Base-by-base conservation (phyloP, 2,113 vertebrate species). In the Lucifuga dentata region DNA sequence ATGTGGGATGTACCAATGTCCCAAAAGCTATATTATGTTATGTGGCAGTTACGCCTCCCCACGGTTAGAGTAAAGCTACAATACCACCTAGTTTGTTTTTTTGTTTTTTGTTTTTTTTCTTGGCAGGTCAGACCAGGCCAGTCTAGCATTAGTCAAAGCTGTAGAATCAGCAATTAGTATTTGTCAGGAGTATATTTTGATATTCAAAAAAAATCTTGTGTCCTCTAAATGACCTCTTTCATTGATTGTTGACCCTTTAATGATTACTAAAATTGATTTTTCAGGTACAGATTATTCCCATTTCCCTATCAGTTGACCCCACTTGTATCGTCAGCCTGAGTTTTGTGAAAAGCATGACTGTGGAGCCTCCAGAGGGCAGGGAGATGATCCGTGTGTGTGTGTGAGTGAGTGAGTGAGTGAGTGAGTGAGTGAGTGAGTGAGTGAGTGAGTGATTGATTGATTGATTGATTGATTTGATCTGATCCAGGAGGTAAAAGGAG, bases 61-160 rank as follows among this genome's bases (percentile, higher is more conserved):
- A 8, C 2, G 15, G 3, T 29, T 73, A 10, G n/a, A n/a, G n/a
- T n/a, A n/a, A n/a, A n/a, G n/a, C n/a, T 43, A 35, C 13, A 8
- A 2, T 3, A 33, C 7, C 44, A 55, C 61, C 78, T 76, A 58
- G 60, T 19, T 38, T 8, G 3, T 68, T 65, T n/a, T n/a, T n/a
- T n/a, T n/a, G n/a, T n/a, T n/a, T n/a, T n/a, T n/a, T n/a, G n/a
- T n/a, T n/a, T n/a, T n/a, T n/a, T n/a, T n/a, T n/a, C n/a, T 60
- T 69, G 74, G 66, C 63, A 71, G 60, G 59, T 65, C 56, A 68
- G 19, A 39, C 24, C 13, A 44, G 32, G 24, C 44, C 23, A 29
- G 39, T 55, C 21, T 16, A 53, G 36, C 24, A n/a, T 77, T 44
- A 24, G 50, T 36, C 10, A 13, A 38, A 48, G 59, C 44, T n/a